Conservation (phyloP, 2,888 invertebrate genomes). For the Volucella inanis region DNA sequence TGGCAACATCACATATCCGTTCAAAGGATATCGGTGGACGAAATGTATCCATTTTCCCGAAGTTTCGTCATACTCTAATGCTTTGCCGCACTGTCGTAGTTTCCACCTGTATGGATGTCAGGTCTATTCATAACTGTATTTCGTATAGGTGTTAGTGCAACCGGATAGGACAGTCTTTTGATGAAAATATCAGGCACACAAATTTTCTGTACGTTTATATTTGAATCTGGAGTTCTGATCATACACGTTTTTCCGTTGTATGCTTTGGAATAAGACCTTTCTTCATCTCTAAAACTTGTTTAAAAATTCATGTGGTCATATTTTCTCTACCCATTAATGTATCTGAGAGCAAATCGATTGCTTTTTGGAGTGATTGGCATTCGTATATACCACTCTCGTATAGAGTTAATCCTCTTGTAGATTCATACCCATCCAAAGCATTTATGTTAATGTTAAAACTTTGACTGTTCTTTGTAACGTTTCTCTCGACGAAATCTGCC, state of each 20-base stretch:
- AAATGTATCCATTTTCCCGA: slow-evolving; percentile 87
- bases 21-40: slow-evolving; percentile 94
- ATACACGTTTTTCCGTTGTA: slow-evolving; percentile 99
- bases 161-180: slow-evolving; percentile 94
- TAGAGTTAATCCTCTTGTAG: slow-evolving; percentile 85
- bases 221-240: slow-evolving; percentile 99
- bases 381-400: slow-evolving; percentile 90
- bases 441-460: slow-evolving; percentile 75
- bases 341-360: slow-evolving; percentile 89
- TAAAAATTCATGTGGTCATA: slow-evolving; percentile 20
- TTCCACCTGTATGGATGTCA: slow-evolving; percentile 84
- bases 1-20: slow-evolving; percentile 95
- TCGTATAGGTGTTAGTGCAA: slow-evolving; percentile 96
- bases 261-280: slow-evolving; percentile 96
- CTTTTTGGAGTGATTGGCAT: slow-evolving; percentile 92
- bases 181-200: slow-evolving; percentile 98
- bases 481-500: slow-evolving; percentile 86
- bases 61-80: slow-evolving; percentile 92
- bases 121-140: too few species aligned
- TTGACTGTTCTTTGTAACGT: slow-evolving; percentile 85
- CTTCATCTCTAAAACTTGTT: slow-evolving; percentile 94
- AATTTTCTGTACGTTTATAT: slow-evolving; percentile 97
- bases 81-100: slow-evolving; percentile 86
- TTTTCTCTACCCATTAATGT: slow-evolving; percentile 80
- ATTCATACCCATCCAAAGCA: slow-evolving; percentile 77